These are phyloP conservation scores for Argya squamiceps DNA, from an alignment of 2,797 vertebrate genomes.

Conservation along the genomic window DNA sequence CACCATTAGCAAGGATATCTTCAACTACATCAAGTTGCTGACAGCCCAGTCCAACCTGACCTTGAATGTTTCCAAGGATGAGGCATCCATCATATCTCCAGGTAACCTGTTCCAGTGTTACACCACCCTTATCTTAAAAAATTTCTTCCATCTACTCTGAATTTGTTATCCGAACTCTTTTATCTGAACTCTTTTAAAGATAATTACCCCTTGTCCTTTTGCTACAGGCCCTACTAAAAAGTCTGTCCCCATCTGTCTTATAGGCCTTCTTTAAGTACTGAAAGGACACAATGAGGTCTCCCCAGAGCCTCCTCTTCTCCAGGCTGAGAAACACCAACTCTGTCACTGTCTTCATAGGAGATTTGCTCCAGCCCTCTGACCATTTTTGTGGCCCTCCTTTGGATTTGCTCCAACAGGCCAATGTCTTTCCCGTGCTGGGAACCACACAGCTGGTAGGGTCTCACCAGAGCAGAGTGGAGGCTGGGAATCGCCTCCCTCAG, in stretches of 20 bases:
- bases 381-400: not conserved
- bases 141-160: not conserved
- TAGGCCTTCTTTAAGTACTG: not conserved
- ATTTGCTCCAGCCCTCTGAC: not conserved
- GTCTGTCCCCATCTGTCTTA: not conserved
- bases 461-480: accelerated
- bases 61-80: not conserved
- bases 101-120: not conserved
- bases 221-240: not conserved
- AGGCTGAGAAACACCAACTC: not conserved
- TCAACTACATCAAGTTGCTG: not conserved
- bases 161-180: not conserved
- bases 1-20: not conserved
- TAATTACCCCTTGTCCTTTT: not conserved
- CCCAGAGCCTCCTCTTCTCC: not conserved
- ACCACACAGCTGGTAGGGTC: not conserved
- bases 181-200: not conserved
- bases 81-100: not conserved
- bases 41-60: not conserved
- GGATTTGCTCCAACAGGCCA: not conserved
- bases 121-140: not conserved
- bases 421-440: not conserved
- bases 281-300: not conserved
- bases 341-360: not conserved
- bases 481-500: not conserved